Conservation (phyloP, 2,797 vertebrate genomes). For the Botia kubotai region DNA sequence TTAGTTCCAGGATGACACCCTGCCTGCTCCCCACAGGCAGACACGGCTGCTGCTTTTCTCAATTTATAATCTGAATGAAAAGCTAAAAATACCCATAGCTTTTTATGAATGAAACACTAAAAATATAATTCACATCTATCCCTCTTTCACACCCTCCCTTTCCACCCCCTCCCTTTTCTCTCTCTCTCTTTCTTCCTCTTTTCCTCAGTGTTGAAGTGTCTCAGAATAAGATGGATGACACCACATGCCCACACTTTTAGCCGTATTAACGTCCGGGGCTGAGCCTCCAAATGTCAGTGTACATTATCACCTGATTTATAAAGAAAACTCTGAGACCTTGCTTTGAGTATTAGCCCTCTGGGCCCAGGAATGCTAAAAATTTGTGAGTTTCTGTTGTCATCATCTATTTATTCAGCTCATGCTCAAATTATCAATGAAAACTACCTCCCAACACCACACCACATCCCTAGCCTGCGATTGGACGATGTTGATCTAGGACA, state of each 20-base stretch:
- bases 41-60: constrained; percentile 63
- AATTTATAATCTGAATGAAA: constrained; percentile 74
- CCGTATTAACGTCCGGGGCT: constrained; percentile 77
- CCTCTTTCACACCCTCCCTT: constrained; percentile 43
- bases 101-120: constrained; percentile 72
- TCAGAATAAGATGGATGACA: constrained; percentile 68
- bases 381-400: constrained; percentile 64
- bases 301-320: constrained; percentile 83
- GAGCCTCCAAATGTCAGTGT: constrained; percentile 75
- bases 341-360: constrained; percentile 74
- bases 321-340: constrained; percentile 77
- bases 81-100: constrained; percentile 69
- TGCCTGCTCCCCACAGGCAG: constrained; percentile 64
- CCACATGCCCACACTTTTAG: constrained; percentile 70
- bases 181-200: constrained; percentile 16
- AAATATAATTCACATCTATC: constrained; percentile 69
- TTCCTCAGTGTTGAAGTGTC: constrained; percentile 34
- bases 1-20: constrained; percentile 65
- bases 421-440: constrained; percentile 73
- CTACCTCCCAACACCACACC: not conserved
- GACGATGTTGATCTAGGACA: not conserved
- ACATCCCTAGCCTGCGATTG: constrained; percentile 34
- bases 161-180: constrained; percentile 17
- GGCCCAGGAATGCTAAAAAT: constrained; percentile 63
- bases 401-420: constrained; percentile 64